Evolutionary conservation across 2,888 invertebrate species (phyloP), one percentile per base, ranked within the genome.

Genomic region (Amphipyra berbera): DNA sequence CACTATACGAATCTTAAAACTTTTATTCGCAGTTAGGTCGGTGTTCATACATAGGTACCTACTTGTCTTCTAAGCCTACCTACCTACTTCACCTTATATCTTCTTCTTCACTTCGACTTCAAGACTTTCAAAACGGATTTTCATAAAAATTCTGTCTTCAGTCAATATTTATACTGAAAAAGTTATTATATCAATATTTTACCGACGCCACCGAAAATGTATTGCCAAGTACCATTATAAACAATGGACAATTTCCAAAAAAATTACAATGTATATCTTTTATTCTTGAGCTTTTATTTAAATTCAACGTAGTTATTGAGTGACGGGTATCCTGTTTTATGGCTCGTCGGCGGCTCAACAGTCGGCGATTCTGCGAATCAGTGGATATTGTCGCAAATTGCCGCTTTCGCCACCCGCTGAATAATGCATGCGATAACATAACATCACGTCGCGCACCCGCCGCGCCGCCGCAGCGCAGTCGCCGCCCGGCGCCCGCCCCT

Each of bases 311-410:
- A 83, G 90, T 88, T 89, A 90, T 92, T 91, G 92, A 92, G 90
- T 90, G 92, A 89, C 89, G 85, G 88, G 91, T 90, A 90, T 92
- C 90, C 90, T 92, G 91, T 91, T 91, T 92, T 90, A 91, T 89
- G 87, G 88, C 84, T 88, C 86, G 93, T 89, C 92, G 94, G 92
- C 91, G 86, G 87, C 88, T 89, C 86, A 86, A 89, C 90, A 91
- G 89, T 91, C 88, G 87, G 83, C 88, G 85, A 82, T 94, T 94
- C 95, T 88, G 88, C 90, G 94, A 94, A 94, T 89, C 92, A 84
- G 88, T 93, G 94, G 93, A 94, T 94, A 94, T 92, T 93, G 94
- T 93, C 94, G 93, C 94, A 94, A 94, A 94, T 94, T 93, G 92
- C 93, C 91, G 94, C 94, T 95, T 94, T 95, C 94, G 93, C 94